Base-by-base conservation (phyloP, 2,797 vertebrate genomes). In the Halcyon smyrnensis region DNA sequence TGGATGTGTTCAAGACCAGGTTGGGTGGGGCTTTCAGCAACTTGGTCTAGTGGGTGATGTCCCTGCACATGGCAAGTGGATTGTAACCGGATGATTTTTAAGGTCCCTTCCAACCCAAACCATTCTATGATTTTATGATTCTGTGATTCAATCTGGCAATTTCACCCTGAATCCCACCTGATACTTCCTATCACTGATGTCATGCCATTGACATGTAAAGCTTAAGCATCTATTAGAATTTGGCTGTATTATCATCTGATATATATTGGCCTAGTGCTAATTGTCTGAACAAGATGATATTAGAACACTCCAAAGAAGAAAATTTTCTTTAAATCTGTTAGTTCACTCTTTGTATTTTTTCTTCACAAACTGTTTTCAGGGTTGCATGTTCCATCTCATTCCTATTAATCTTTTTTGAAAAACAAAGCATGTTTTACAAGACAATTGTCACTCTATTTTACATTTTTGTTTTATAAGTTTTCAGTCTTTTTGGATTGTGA, bases 401-500 rank as follows among this genome's bases (percentile, higher is more conserved):
- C 7, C 2, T 59, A 51, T 30, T 43, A 1, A 54, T 36, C 1
- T 54, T 67, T 30, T 63, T 15, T 18, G 15, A 37, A 78, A 78
- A 53, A 5, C 7, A 30, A 4, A 41, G 5, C 1, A 48, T 4
- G 0, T 81, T 80, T 77, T 60, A 48, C 8, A 56, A 41, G 25
- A 12, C 8, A 32, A 7, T 30, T 48, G 5, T 27, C 8, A 2
- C 10, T 53, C 9, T 8, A 24, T 0, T n/a, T 87, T 65, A 2
- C 9, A 24, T 84, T 57, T 4, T 34, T 60, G 3, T 39, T 8
- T 37, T 46, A 34, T 74, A 15, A 12, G 3, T 51, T 84, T 89
- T 71, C 18, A 21, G 8, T 46, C 12, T 67, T 59, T 71, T n/a
- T n/a, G 8, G 5, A 21, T 14, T 15, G 8, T 30, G 14, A 81